A percentile compares a stretch with the other conserved stretches of the same genome.
phyloP scores from a whole-genome alignment of 2,113 vertebrate species.

The Elephantulus edwardii region DNA sequence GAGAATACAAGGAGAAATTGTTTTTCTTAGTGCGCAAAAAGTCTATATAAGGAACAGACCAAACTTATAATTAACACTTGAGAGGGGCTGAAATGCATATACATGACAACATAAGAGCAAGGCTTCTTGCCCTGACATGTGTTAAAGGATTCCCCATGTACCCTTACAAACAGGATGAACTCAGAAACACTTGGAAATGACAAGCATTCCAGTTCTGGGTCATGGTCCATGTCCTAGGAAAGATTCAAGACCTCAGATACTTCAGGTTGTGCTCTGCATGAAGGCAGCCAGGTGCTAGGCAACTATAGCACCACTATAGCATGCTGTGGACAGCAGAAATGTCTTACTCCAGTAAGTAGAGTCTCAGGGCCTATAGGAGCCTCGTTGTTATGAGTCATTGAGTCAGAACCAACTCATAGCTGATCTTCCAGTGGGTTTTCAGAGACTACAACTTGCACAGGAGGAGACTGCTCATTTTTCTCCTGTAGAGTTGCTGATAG shows the following conservation, averaged over 20 bases:
- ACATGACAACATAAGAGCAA: neutral
- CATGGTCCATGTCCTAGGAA: neutral
- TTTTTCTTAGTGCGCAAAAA: neutral
- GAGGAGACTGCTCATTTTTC: too few species aligned
- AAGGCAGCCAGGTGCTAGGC: neutral
- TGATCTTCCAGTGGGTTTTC: too few species aligned
- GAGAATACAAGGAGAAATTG: neutral
- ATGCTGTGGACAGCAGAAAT: neutral
- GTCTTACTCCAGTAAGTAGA: neutral
- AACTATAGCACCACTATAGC: neutral
- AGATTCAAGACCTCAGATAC: neutral
- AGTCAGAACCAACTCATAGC: too few species aligned
- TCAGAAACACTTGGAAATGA: neutral
- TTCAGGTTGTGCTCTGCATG: neutral
- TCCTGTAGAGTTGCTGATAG: too few species aligned
- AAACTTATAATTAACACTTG: conserved; percentile 1
- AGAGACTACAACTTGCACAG: too few species aligned
- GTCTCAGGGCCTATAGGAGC: neutral
- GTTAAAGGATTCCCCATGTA: neutral
- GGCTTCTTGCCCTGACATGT: neutral
- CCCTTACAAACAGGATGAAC: neutral
- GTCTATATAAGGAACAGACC: neutral
- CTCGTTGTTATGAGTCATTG: too few species aligned
- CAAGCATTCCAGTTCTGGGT: neutral
- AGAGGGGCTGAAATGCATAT: neutral